phyloP scores from a whole-genome alignment of 1,140 invertebrate genomes.

The Drosophila pruinosa region DNA sequence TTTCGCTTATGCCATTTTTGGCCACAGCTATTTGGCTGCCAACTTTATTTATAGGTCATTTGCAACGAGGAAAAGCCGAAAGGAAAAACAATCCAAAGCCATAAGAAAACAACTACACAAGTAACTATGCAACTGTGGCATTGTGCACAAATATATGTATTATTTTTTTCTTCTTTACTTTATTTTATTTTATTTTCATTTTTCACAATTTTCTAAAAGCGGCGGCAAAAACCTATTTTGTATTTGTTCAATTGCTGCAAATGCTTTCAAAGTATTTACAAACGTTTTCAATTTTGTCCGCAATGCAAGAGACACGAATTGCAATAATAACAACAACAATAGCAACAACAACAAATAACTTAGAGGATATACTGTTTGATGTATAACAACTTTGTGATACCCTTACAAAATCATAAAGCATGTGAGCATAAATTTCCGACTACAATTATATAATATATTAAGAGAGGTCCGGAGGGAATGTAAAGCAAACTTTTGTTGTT shows the following conservation, averaged over 20 bases:
- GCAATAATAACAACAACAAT: slow-evolving; percentile 40
- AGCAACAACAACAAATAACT: slow-evolving; percentile 7
- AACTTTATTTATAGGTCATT: slow-evolving; percentile 79
- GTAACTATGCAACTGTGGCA: slow-evolving; percentile 44
- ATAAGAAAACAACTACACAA: slow-evolving; percentile 5
- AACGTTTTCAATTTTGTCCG: slow-evolving; percentile 67
- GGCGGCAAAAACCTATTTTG: slow-evolving; percentile 57
- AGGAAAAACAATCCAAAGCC: slow-evolving; percentile 28
- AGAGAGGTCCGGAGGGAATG: too few species aligned
- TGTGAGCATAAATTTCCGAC: neutral
- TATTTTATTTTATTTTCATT: slow-evolving; percentile 44
- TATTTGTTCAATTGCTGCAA: slow-evolving; percentile 77
- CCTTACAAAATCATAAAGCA: neutral
- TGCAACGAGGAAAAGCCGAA: slow-evolving; percentile 43
- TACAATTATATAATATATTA: neutral
- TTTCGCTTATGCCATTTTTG: slow-evolving; percentile 64
- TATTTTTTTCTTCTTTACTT: neutral
- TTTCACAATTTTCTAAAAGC: slow-evolving; percentile 63
- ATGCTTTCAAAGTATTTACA: slow-evolving; percentile 78
- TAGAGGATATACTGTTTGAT: neutral
- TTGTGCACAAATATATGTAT: slow-evolving; percentile 39
- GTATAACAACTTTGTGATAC: slow-evolving; percentile 1
- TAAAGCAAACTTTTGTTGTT: too few species aligned
- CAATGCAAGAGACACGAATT: slow-evolving; percentile 65
- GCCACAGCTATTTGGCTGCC: slow-evolving; percentile 63